A percentile compares a stretch with the other conserved stretches of the same genome.
phyloP scores from a whole-genome alignment of 2,113 vertebrate species.

The Toxostoma redivivum region DNA sequence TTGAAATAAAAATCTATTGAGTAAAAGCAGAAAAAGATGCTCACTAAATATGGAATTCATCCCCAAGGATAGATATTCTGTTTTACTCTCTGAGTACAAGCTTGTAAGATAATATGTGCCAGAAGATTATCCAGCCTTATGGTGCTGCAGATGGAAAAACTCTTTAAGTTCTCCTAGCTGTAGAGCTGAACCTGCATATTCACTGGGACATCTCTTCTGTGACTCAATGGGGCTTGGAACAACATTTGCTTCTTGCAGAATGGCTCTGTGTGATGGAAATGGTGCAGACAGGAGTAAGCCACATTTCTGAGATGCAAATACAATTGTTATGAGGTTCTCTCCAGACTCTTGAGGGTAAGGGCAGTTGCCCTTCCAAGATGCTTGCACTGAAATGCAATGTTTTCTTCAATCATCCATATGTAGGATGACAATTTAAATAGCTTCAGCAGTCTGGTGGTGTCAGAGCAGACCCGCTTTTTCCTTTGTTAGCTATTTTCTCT shows the following conservation, averaged over 20 bases:
- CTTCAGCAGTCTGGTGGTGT: neutral
- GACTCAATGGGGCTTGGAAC: neutral
- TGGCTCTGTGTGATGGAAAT: neutral
- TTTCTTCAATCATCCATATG: neutral
- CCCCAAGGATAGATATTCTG: neutral
- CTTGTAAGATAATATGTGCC: neutral
- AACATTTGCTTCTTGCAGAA: neutral
- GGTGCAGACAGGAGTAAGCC: neutral
- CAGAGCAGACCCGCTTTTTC: neutral
- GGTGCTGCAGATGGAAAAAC: neutral
- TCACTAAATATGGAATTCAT: neutral
- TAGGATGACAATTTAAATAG: neutral
- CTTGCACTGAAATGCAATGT: neutral
- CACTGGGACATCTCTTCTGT: neutral
- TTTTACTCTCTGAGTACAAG: neutral
- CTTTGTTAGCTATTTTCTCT: neutral
- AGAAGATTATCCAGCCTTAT: neutral
- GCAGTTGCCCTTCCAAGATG: neutral
- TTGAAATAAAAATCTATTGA: neutral
- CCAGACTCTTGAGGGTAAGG: neutral
- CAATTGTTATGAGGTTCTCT: neutral
- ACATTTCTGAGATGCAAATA: neutral
- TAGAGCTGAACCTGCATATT: neutral
- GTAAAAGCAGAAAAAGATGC: neutral
- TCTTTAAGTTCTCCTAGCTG: neutral